These are phyloP conservation scores for Saimiri boliviensis DNA, from an alignment of 2,113 vertebrate genomes.

Conservation along the genomic window DNA sequence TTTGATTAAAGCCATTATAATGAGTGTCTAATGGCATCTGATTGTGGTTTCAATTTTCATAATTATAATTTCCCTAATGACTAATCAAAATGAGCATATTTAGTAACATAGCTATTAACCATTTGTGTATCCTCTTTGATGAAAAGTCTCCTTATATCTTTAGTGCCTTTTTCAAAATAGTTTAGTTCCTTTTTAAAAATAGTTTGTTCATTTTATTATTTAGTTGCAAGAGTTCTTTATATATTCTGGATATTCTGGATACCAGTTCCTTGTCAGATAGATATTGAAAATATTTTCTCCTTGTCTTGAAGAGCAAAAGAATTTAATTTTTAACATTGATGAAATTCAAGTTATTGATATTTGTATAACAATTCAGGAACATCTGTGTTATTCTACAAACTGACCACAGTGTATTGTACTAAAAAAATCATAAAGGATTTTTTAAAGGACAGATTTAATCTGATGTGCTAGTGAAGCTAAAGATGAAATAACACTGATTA, in stretches of 20 bases:
- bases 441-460: not conserved
- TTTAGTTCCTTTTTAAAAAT: not conserved
- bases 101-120: not conserved
- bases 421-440: not conserved
- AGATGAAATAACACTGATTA: conserved; percentile 34
- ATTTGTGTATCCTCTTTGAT: not conserved
- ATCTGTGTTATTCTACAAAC: not conserved
- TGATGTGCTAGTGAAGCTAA: not conserved
- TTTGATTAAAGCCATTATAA: not conserved
- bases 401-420: not conserved
- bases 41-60: not conserved
- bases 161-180: not conserved
- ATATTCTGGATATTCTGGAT: not conserved
- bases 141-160: not conserved
- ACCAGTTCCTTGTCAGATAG: not conserved
- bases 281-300: not conserved
- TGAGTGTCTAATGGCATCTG: not conserved
- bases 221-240: not conserved
- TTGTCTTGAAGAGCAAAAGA: not conserved
- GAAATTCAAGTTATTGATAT: not conserved
- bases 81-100: not conserved
- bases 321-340: not conserved
- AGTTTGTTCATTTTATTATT: not conserved
- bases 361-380: not conserved
- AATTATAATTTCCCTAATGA: not conserved